Base-by-base conservation (phyloP, 92 coral and sea anemone genomes). In the Desmophyllum pertusum region DNA sequence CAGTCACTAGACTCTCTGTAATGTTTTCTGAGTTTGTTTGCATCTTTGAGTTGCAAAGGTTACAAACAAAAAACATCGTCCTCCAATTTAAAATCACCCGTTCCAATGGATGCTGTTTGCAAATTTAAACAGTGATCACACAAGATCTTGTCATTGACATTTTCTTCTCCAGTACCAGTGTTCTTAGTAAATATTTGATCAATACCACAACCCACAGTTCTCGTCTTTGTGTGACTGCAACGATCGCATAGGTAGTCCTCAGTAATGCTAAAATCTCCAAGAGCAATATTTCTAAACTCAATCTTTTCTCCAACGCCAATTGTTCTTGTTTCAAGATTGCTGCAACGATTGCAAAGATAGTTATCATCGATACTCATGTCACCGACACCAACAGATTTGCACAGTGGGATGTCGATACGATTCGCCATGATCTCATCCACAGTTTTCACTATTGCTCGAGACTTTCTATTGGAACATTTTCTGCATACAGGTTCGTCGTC, bases 401-500 rank as follows among this genome's bases (percentile, higher is more conserved):
- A 78, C 9, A 86, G 64, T 21, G 97, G 97, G 23, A 93, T 52
- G 55, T 83, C 95, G 66, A 90, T 85, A 23, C 87, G 83, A 73
- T 90, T 95, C 42, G 98, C 98, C 89, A 94, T 85, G 51, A 95
- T 95, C 51, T 94, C 98, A 72, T 94, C 95, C 14, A 92, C 91
- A 64, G 92, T 77, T 81, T 91, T 93, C 5, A 87, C 55, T 38
- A 76, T 76, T 42, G 78, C 84, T 14, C 84, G 75, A 23, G 78
- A 83, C 75, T 93, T 87, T 10, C 71, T 76, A 71, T 63, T 86
- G 42, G 84, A 78, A 76, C 98, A 96, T 42, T 84, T 73, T 39
- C 83, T 80, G 73, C 95, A 93, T 74, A 74, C 82, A 1, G 83
- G 86, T 72, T 91, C 94, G n/a, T 96, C 98, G 55, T 96, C 98